A percentile compares a stretch with the other conserved stretches of the same genome.
Evolutionary conservation across 2,113 vertebrate species (phyloP).

Genomic region (Pituophis catenifer): DNA sequence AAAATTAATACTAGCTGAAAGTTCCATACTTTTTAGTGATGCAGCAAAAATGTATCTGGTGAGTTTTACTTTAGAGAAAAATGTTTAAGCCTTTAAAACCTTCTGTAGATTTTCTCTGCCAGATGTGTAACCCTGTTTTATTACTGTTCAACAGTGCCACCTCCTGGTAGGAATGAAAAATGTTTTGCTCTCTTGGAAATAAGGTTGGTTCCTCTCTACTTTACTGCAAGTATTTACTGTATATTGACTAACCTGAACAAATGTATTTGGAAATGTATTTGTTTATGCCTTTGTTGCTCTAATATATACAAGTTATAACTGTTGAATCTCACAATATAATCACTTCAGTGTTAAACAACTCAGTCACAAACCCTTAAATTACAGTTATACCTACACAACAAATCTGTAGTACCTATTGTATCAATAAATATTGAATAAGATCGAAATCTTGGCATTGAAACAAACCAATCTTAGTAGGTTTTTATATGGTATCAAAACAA

Average conservation of each 20-base stretch:
- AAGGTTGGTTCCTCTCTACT: not conserved
- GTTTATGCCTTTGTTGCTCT: not conserved
- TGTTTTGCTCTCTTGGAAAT: not conserved
- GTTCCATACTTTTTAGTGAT: not conserved
- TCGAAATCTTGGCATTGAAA: not conserved
- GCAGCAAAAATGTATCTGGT: not conserved
- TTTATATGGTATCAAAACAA: not conserved
- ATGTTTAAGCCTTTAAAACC: not conserved
- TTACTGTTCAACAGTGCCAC: slow-evolving; percentile 4
- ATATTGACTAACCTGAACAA: not conserved
- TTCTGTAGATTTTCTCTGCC: not conserved
- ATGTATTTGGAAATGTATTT: not conserved
- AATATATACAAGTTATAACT: not conserved
- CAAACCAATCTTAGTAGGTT: not conserved
- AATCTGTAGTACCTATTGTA: not conserved
- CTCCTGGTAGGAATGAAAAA: not conserved
- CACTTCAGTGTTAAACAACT: not conserved
- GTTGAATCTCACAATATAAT: not conserved
- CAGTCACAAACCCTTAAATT: not conserved
- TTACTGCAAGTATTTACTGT: not conserved
- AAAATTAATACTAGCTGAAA: not conserved
- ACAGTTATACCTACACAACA: not conserved
- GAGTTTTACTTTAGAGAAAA: not conserved
- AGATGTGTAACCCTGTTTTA: not conserved
- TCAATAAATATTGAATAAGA: not conserved